Conservation (phyloP, 2,888 invertebrate species). For the Aspidapion aeneum region DNA sequence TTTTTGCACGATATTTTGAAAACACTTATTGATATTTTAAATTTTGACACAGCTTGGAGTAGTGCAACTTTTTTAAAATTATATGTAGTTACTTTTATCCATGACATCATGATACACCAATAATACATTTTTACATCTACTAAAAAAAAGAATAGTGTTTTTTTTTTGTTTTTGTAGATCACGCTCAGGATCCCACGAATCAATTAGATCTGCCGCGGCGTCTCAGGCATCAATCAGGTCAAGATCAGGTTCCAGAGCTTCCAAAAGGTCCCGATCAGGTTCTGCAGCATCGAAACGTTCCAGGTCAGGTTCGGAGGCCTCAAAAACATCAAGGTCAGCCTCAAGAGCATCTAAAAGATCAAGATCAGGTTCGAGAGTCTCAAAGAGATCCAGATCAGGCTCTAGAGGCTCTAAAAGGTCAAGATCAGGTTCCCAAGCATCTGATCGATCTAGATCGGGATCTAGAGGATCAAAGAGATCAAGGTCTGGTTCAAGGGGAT, state of each 20-base stretch:
- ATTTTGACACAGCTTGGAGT: too few relatives aligned
- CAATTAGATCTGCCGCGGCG: too few relatives aligned
- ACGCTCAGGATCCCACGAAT: slow-evolving; percentile 19
- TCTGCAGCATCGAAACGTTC: slow-evolving; percentile 25
- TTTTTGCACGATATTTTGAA: too few relatives aligned
- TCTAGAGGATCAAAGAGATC: slow-evolving; percentile 28
- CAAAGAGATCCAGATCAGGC: slow-evolving; percentile 28
- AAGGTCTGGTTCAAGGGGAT: slow-evolving; percentile 26
- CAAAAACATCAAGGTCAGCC: slow-evolving; percentile 23
- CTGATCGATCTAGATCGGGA: slow-evolving; percentile 29
- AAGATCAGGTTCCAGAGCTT: slow-evolving; percentile 29
- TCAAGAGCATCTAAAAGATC: slow-evolving; percentile 32
- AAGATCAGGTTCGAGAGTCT: slow-evolving; percentile 29
- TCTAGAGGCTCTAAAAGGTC: slow-evolving; percentile 15
- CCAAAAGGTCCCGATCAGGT: slow-evolving; percentile 27
- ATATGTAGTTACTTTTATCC: too few relatives aligned
- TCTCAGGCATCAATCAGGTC: slow-evolving; percentile 31
- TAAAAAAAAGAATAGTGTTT: too few relatives aligned
- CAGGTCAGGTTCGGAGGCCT: slow-evolving; percentile 28
- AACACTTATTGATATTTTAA: too few relatives aligned
- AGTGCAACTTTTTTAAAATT: too few relatives aligned
- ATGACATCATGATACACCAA: too few relatives aligned
- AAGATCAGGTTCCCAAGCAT: slow-evolving; percentile 26
- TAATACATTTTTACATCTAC: too few relatives aligned
- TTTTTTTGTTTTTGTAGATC: too few relatives aligned